A percentile compares a stretch with the other conserved stretches of the same genome.
Conservation (phyloP, 1,140 invertebrate species). For the Cryptotermes secundus region DNA sequence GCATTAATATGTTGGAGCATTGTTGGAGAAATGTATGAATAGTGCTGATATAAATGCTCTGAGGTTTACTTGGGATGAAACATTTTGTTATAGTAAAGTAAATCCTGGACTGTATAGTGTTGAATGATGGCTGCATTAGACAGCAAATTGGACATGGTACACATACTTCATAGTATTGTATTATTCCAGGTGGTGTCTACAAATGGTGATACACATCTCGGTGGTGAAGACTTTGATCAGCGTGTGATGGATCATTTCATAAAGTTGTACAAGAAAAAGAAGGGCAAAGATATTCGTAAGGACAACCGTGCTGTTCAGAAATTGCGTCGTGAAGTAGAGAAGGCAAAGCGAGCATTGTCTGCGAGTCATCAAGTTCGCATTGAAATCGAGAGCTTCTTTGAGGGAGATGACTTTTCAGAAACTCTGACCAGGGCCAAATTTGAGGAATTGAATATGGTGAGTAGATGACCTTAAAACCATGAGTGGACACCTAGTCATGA, state of each 20-base stretch:
- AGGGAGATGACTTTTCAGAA: slow-evolving; percentile 99
- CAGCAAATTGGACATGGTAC: too few species aligned
- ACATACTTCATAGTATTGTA: not conserved
- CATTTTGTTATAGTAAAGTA: not conserved
- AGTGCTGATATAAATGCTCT: too few species aligned
- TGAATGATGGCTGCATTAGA: not conserved
- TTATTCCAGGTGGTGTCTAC: slow-evolving; percentile 89
- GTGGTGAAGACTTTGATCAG: slow-evolving; percentile 99
- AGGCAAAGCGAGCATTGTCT: slow-evolving; percentile 94
- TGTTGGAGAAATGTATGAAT: too few species aligned
- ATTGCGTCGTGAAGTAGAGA: slow-evolving; percentile 94
- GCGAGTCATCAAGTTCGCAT: slow-evolving; percentile 95
- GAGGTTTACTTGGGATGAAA: too few species aligned
- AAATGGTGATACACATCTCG: slow-evolving; percentile 97
- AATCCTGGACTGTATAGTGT: not conserved
- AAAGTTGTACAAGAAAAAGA: slow-evolving; percentile 98
- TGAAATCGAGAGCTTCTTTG: slow-evolving; percentile 99
- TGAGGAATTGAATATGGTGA: slow-evolving; percentile 95
- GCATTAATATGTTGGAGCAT: too few species aligned
- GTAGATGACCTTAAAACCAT: slow-evolving; percentile 7
- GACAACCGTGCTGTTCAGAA: slow-evolving; percentile 96
- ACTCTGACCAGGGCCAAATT: slow-evolving; percentile 98
- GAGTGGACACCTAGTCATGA: not conserved
- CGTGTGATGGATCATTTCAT: slow-evolving; percentile 98
- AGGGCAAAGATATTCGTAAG: slow-evolving; percentile 95